A percentile compares a stretch with the other conserved stretches of the same genome.
These are phyloP conservation scores for Anas bernieri DNA, from an alignment of 2,797 vertebrate species.

Conservation along the genomic window DNA sequence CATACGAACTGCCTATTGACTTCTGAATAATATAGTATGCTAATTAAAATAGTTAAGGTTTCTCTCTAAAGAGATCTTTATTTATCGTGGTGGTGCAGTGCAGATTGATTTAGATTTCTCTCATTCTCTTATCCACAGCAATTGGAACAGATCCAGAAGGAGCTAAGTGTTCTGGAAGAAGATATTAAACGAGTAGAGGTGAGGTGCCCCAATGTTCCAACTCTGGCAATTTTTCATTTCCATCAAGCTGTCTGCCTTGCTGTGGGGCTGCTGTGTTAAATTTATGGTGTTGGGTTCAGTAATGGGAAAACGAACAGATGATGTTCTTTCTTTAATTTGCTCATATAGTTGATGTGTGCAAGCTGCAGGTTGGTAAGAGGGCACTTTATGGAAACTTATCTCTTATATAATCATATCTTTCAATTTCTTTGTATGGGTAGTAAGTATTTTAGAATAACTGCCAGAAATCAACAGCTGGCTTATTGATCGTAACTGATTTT, in stretches of 20 bases:
- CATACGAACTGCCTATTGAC: not conserved
- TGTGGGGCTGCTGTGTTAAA: conserved; percentile 58
- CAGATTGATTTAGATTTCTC: conserved; percentile 69
- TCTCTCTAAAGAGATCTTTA: not conserved
- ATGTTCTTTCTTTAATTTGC: conserved; percentile 34
- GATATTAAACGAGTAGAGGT: conserved; percentile 99
- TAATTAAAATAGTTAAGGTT: not conserved
- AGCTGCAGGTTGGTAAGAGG: not conserved
- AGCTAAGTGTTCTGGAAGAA: conserved; percentile 96
- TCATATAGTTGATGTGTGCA: conserved; percentile 10
- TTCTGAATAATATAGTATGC: not conserved
- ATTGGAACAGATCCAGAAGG: conserved; percentile 98
- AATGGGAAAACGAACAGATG: conserved; percentile 48
- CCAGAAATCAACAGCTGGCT: not conserved
- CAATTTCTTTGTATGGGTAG: not conserved
- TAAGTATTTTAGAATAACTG: not conserved
- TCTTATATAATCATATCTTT: not conserved
- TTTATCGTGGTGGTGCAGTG: conserved; percentile 41
- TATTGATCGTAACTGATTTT: not conserved
- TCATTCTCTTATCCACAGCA: conserved; percentile 83
- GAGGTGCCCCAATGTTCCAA: conserved; percentile 68
- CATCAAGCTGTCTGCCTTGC: conserved; percentile 55
- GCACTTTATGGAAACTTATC: not conserved
- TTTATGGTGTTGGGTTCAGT: conserved; percentile 45
- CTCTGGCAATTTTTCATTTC: conserved; percentile 63